Evolutionary conservation across 2,797 vertebrate species (phyloP), one percentile per base, ranked within the genome.

Genomic region (Eremophila alpestris): DNA sequence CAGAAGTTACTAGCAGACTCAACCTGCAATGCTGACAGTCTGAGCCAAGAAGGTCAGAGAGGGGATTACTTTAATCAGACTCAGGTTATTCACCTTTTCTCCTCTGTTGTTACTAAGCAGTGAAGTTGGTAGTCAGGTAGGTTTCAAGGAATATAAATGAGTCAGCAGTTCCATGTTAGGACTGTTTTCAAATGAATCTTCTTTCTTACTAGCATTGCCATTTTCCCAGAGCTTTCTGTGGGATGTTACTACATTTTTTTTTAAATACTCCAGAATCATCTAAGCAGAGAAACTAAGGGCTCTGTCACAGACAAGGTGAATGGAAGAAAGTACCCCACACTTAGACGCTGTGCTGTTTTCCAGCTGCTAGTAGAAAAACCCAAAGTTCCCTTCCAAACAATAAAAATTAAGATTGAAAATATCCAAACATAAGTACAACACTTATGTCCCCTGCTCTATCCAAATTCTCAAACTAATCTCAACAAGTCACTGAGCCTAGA

Each of bases 41-140:
- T 45, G 62, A 92, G 68, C 16, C 52, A 58, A 83, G 30, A 48
- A 79, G 75, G 71, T 75, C 78, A 83, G 76, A 85, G 49, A 80
- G 34, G 26, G 54, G n/a, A 85, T 41, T 77, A 20, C 63, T 87
- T 93, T 73, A 80, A 71, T 80, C 54, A 82, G 54, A 80, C 48
- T 65, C 54, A 62, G 85, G 60, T 70, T 90, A 85, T 17, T 95
- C 75, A 83, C 19, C 73, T 89, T 87, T 89, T 82, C 51, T 71
- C 70, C 84, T 83, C 38, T 89, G 32, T 17, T 92, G 75, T 65
- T 83, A 73, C 65, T 89, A 63, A 92, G 48, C n/a, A 60, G 30
- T 29, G 58, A 89, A 92, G 54, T 36, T 68, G 45, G 26, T 68
- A 69, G 30, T 43, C 41, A 89, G 30, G 24, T 80, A 64, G 7